Base-by-base conservation (phyloP, 1,140 invertebrate genomes). In the Ceratina calcarata region DNA sequence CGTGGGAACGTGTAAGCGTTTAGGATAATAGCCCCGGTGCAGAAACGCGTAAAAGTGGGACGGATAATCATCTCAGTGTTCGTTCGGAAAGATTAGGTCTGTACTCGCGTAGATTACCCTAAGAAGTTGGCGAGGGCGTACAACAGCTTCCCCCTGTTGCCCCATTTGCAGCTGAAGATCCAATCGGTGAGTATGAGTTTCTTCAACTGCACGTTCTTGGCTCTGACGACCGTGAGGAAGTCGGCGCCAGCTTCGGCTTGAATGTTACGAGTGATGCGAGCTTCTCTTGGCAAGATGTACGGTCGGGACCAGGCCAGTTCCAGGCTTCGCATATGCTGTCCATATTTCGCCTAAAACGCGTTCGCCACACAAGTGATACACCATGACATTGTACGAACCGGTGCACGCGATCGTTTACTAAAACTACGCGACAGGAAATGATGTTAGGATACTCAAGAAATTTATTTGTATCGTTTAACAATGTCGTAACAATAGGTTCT, bases 271-370 rank as follows among this genome's bases (percentile, higher is more conserved):
- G 80, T 73, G 10, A 89, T 75, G 6, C 87, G 80, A n/a, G 81
- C 69, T 69, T 87, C 86, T n/a, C 86, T 88, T 16, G 88, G 86
- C 20, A 87, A 66, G 12, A 87, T 84, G 55, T 87, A 90, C 0
- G 92, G 92, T 22, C 91, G 84, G 3, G 90, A 89, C 91, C 92
- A 93, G 7, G 89, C 88, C 0, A 93, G 86, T 62, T 93, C 91
- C 65, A 93, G 73, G 64, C 58, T 88, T 49, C 89, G 86, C 85
- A 93, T 90, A 75, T 93, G 87, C 71, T 90, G 88, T 27, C 92
- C 92, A 89, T 93, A 92, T 55, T 91, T 91, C 32, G 79, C 83
- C 92, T 91, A 57, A 62, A 32, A 20, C 37, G 37, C 37, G 37
- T 45, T 10, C 37, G 37, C 6, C 10, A 45, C 6, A 45, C 37